Conservation (phyloP, 2,888 invertebrate genomes). For the Gortyna flavago region DNA sequence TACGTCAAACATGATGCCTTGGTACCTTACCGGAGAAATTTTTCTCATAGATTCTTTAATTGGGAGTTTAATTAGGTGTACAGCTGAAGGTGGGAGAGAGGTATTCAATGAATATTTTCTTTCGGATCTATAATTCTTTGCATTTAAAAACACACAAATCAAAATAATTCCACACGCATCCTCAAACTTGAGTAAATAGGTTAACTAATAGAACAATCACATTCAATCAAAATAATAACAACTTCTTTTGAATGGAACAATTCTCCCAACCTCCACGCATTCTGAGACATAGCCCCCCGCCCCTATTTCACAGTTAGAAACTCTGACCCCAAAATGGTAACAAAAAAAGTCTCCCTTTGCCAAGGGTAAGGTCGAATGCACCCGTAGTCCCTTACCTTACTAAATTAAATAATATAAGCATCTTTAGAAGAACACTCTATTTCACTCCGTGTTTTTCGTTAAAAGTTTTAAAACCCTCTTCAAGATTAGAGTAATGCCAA, state of each 20-base stretch:
- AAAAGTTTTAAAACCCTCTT: conserved; percentile 27
- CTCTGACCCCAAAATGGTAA: conserved; percentile 46
- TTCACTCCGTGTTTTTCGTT: conserved; percentile 6
- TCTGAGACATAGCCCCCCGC: conserved; percentile 28
- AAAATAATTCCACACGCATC: background rate
- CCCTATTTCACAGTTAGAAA: conserved; percentile 47
- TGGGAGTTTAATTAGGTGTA: conserved; percentile 40
- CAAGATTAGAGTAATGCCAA: conserved; percentile 25
- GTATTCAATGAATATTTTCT: background rate
- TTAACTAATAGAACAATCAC: background rate
- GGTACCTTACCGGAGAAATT: conserved; percentile 69
- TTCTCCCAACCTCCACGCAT: conserved; percentile 27
- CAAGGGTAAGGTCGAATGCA: conserved; percentile 47
- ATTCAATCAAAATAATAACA: conserved; percentile 22
- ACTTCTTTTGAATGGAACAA: conserved; percentile 22
- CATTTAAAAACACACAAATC: no score
- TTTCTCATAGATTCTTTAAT: conserved; percentile 51
- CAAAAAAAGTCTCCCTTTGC: conserved; percentile 50
- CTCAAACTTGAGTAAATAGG: background rate
- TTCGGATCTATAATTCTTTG: background rate
- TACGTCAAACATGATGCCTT: conserved; percentile 77
- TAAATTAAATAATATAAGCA: conserved; percentile 33
- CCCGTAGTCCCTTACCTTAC: conserved; percentile 23
- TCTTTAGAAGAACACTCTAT: conserved; percentile 27
- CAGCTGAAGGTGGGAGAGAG: background rate